Conservation (phyloP, 2,797 vertebrate species). For the Centroberyx gerrardi region DNA sequence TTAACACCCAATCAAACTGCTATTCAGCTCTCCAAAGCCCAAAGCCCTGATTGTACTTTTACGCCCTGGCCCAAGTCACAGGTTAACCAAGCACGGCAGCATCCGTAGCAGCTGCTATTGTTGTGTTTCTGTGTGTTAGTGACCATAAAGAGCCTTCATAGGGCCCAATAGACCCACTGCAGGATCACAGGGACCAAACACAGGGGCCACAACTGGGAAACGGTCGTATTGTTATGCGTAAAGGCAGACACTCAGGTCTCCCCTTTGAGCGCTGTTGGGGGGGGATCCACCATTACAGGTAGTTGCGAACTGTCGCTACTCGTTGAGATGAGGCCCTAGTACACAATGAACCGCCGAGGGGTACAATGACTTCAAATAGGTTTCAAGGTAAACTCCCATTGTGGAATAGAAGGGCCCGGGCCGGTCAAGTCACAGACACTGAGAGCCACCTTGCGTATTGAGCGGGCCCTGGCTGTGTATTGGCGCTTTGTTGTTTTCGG, state of each 20-base stretch:
- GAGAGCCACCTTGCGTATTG: slow-evolving; percentile 81
- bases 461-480: slow-evolving; percentile 75
- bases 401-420: slow-evolving; percentile 64
- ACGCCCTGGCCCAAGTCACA: slow-evolving; percentile 52
- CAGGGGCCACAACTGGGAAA: slow-evolving; percentile 79
- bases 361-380: slow-evolving; percentile 90
- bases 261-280: slow-evolving; percentile 76
- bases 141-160: slow-evolving; percentile 81
- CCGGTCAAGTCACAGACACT: slow-evolving; percentile 72
- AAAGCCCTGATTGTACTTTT: slow-evolving; percentile 43
- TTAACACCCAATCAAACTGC: slow-evolving; percentile 47
- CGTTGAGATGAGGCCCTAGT: slow-evolving; percentile 82
- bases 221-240: slow-evolving; percentile 86
- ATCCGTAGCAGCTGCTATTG: slow-evolving; percentile 57
- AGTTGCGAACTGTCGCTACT: slow-evolving; percentile 88
- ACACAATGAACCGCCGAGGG: slow-evolving; percentile 82
- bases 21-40: slow-evolving; percentile 29
- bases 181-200: slow-evolving; percentile 75
- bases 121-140: slow-evolving; percentile 78
- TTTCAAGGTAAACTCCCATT: slow-evolving; percentile 85
- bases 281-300: slow-evolving; percentile 85
- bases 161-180: slow-evolving; percentile 69
- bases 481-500: slow-evolving; percentile 79
- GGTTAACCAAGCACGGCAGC: slow-evolving; percentile 43
- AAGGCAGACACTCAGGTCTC: slow-evolving; percentile 80